Evolutionary conservation across 1,140 invertebrate species (phyloP).

Genomic region (Aphidius gifuensis): DNA sequence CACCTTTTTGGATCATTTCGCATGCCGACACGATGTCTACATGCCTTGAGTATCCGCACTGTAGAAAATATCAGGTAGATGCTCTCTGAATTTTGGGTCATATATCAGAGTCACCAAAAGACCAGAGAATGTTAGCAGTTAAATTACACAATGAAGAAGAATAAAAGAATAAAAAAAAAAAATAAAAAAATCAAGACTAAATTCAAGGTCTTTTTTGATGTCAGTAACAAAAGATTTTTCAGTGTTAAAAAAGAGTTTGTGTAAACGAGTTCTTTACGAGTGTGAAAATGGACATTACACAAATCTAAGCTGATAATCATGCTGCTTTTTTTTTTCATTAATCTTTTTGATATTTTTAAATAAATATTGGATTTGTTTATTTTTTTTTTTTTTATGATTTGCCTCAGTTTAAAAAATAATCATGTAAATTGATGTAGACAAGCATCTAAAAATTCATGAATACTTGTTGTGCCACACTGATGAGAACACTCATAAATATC

Average conservation of each 20-base stretch:
- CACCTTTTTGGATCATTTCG: conserved; percentile 10
- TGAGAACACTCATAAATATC: conserved; percentile 28
- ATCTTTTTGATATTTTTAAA: conserved; percentile 3
- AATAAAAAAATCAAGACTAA: too few relatives aligned
- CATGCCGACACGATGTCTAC: conserved; percentile 31
- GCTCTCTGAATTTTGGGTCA: conserved; percentile 23
- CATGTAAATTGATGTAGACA: conserved; percentile 11
- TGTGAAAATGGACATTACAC: too few relatives aligned
- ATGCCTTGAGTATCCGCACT: conserved; percentile 18
- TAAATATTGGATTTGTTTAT: background rate
- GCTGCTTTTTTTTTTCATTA: too few relatives aligned
- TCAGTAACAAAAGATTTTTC: too few relatives aligned
- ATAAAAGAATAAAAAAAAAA: background rate
- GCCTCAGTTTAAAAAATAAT: background rate
- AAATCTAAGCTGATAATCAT: too few relatives aligned
- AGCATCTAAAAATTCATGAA: conserved; percentile 4
- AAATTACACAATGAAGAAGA: too few relatives aligned
- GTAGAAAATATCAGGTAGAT: conserved; percentile 24
- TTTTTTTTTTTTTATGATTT: background rate
- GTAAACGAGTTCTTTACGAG: too few relatives aligned
- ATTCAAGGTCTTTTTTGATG: too few relatives aligned
- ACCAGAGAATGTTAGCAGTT: too few relatives aligned
- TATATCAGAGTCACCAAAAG: conserved; percentile 24
- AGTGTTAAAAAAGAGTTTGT: too few relatives aligned
- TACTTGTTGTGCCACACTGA: conserved; percentile 10